phyloP scores from a whole-genome alignment of 2,888 invertebrate species.

The Caenorhabditis sp. region DNA sequence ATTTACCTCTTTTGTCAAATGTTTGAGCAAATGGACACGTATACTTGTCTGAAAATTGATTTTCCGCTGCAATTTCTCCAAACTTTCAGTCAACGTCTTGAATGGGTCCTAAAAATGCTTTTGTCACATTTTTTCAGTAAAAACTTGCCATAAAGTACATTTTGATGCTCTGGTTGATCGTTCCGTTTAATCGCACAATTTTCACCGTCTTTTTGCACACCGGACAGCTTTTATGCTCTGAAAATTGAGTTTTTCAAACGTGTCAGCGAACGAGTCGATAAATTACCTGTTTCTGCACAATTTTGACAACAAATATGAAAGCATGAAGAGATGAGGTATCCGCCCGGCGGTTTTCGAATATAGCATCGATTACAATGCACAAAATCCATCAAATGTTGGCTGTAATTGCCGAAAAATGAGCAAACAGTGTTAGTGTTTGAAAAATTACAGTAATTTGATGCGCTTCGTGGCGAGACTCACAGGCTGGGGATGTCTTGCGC shows the following conservation, averaged over 20 bases:
- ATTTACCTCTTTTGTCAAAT: slow-evolving; percentile 43
- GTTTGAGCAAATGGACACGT: slow-evolving; percentile 19
- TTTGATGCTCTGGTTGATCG: slow-evolving; percentile 29
- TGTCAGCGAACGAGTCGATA: no score
- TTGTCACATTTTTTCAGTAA: neutral
- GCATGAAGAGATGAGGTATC: slow-evolving; percentile 32
- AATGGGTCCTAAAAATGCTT: slow-evolving; percentile 12
- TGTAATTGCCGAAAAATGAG: no score
- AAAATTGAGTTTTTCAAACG: no score
- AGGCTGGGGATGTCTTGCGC: no score
- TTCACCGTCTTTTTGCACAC: slow-evolving; percentile 39
- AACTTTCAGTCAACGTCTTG: slow-evolving; percentile 10
- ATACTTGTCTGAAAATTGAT: slow-evolving; percentile 36
- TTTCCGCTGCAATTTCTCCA: slow-evolving; percentile 31
- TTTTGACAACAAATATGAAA: slow-evolving; percentile 53
- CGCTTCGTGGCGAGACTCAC: no score
- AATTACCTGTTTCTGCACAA: slow-evolving; percentile 35
- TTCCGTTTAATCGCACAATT: slow-evolving; percentile 29
- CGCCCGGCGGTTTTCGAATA: slow-evolving; percentile 6
- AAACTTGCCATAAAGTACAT: slow-evolving; percentile 32
- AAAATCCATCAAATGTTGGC: no score
- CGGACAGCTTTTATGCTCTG: slow-evolving; percentile 16
- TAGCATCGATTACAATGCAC: slow-evolving; percentile 53
- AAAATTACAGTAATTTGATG: no score
- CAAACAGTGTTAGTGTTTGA: no score